Evolutionary conservation across 2,113 vertebrate species (phyloP).

Genomic region (Cettia cetti): DNA sequence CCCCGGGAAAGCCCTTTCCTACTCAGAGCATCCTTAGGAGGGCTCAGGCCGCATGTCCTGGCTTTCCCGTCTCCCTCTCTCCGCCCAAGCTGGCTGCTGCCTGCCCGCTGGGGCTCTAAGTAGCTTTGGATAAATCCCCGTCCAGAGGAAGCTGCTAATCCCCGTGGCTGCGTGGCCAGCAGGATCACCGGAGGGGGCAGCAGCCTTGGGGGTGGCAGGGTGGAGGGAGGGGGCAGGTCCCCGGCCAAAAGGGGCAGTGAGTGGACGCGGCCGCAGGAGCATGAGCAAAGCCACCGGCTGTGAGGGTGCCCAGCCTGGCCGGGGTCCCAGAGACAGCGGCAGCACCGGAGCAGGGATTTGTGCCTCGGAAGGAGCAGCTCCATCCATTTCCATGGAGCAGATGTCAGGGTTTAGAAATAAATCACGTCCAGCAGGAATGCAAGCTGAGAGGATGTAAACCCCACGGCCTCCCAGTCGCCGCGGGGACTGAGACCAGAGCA

Average conservation of each 20-base stretch:
- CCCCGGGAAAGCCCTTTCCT: not conserved
- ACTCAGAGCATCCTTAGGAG: not conserved
- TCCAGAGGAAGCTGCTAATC: not conserved
- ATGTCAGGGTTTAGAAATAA: not conserved
- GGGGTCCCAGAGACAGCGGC: not conserved
- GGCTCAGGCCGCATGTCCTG: accelerated
- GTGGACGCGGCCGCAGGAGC: accelerated
- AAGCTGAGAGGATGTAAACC: not conserved
- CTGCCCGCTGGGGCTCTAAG: not conserved
- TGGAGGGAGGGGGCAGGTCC: not conserved
- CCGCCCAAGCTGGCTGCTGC: not conserved
- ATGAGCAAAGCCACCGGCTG: not conserved
- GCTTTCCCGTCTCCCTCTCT: not conserved
- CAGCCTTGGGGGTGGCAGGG: not conserved
- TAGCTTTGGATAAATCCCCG: not conserved
- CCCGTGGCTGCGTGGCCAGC: not conserved
- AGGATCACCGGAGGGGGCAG: not conserved
- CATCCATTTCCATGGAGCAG: not conserved
- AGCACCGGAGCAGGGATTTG: not conserved
- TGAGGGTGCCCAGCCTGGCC: not conserved
- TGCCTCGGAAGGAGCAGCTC: not conserved
- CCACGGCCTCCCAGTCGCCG: not conserved
- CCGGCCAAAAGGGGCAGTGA: not conserved
- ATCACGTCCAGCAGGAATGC: not conserved
- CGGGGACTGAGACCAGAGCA: not conserved